phyloP scores from a whole-genome alignment of 2,797 vertebrate species.

The Sus cebifrons region DNA sequence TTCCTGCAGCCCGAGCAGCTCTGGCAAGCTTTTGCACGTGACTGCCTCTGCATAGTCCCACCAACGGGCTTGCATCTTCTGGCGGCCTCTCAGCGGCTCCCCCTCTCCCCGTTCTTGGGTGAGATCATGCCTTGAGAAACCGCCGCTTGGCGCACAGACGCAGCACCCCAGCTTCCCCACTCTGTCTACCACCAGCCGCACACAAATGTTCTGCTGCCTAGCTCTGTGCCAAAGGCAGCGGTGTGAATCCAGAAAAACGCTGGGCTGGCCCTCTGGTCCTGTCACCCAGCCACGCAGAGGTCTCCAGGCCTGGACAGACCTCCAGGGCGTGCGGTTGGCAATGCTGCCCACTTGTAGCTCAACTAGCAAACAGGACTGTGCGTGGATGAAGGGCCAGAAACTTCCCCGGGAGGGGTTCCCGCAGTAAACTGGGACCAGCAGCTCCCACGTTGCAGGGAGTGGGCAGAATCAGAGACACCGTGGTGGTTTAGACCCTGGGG shows the following conservation, averaged over 20 bases:
- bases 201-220: neutral
- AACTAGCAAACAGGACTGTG: no score
- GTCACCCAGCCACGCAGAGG: neutral
- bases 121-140: neutral
- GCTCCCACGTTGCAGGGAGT: neutral
- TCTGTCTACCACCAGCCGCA: neutral
- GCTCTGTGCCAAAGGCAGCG: neutral
- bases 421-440: no score
- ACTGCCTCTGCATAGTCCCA: accelerated
- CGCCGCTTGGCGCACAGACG: neutral
- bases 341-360: accelerated
- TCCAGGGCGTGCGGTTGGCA: neutral
- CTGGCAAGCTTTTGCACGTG: accelerated
- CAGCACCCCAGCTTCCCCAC: neutral
- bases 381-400: neutral
- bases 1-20: neutral
- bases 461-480: neutral
- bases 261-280: neutral
- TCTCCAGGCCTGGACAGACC: neutral
- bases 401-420: neutral
- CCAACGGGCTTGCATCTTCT: accelerated
- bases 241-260: no score
- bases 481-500: accelerated
- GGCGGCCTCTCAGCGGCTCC: neutral
- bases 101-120: neutral